Percentiles rank a stretch among this genome's conserved stretches.
These are phyloP conservation scores for Alcedo atthis DNA, from an alignment of 2,797 vertebrate genomes.

Conservation along the genomic window DNA sequence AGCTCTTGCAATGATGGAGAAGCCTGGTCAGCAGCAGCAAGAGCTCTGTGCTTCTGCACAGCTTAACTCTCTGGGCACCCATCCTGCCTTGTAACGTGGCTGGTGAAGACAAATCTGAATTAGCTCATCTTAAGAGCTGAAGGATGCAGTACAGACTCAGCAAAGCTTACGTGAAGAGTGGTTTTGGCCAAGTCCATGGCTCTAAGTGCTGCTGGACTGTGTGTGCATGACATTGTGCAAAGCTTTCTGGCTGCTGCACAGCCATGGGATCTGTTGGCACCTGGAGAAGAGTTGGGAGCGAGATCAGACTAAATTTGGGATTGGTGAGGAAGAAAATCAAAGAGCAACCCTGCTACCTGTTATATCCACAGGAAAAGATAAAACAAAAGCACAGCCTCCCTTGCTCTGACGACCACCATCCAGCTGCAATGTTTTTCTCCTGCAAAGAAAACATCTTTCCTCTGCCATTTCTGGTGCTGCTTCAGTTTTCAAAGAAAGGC, in stretches of 20 bases:
- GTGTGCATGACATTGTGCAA: not conserved
- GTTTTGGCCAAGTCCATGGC: not conserved
- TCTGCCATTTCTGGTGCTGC: not conserved
- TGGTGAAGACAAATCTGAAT: not conserved
- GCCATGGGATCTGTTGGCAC: not conserved
- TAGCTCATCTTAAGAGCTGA: not conserved
- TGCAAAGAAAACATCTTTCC: not conserved
- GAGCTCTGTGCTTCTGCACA: not conserved
- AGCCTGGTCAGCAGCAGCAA: not conserved
- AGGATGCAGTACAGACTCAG: not conserved
- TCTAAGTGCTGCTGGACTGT: not conserved
- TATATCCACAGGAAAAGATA: not conserved
- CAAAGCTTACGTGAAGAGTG: not conserved
- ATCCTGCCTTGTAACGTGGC: not conserved
- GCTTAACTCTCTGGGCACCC: not conserved
- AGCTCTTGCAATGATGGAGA: not conserved
- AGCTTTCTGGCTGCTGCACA: not conserved
- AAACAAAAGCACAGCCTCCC: not conserved
- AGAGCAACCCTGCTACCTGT: not conserved
- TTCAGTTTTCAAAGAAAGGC: constrained; percentile 3
- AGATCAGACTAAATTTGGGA: not conserved
- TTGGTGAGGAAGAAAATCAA: not conserved
- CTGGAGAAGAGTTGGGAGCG: not conserved
- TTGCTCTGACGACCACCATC: not conserved
- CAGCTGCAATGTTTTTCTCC: not conserved